These are phyloP conservation scores for Teleiodes luculella DNA, from an alignment of 2,888 invertebrate genomes.

Conservation along the genomic window DNA sequence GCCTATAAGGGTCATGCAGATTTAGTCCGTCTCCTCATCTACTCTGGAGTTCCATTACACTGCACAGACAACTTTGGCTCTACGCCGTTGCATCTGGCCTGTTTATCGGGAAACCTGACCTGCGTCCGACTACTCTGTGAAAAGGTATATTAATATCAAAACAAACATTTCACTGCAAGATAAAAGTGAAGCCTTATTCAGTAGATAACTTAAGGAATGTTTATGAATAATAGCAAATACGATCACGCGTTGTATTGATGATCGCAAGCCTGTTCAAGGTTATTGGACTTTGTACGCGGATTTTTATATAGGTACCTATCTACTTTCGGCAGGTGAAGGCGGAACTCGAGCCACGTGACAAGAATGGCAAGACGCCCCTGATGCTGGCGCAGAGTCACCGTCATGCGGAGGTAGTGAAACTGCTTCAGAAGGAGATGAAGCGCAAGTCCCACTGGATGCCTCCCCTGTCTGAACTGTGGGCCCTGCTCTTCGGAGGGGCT, in stretches of 20 bases:
- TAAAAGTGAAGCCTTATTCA: too few relatives aligned
- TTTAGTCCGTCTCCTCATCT: constrained; percentile 90
- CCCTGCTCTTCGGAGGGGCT: constrained; percentile 92
- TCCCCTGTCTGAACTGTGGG: constrained; percentile 92
- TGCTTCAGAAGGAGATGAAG: constrained; percentile 89
- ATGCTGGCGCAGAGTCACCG: constrained; percentile 93
- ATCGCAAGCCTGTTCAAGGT: not conserved
- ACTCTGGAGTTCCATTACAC: constrained; percentile 93
- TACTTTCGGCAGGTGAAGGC: constrained; percentile 88
- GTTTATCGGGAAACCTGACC: constrained; percentile 90
- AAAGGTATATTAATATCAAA: constrained; percentile 79
- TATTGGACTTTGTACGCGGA: too few relatives aligned
- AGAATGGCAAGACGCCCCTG: constrained; percentile 94
- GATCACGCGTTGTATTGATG: too few relatives aligned
- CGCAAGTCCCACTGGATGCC: constrained; percentile 92
- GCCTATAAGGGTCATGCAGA: constrained; percentile 96
- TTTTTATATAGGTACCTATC: constrained; percentile 21
- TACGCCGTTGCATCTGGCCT: constrained; percentile 93
- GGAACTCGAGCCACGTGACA: constrained; percentile 91
- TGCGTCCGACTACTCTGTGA: constrained; percentile 93
- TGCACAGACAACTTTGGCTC: constrained; percentile 96
- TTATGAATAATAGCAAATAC: too few relatives aligned
- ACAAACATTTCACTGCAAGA: too few relatives aligned
- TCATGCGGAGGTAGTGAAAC: constrained; percentile 89
- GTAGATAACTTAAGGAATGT: too few relatives aligned